Evolutionary conservation across 1,140 invertebrate genomes (phyloP).

Genomic region (Diorhabda sublineata): DNA sequence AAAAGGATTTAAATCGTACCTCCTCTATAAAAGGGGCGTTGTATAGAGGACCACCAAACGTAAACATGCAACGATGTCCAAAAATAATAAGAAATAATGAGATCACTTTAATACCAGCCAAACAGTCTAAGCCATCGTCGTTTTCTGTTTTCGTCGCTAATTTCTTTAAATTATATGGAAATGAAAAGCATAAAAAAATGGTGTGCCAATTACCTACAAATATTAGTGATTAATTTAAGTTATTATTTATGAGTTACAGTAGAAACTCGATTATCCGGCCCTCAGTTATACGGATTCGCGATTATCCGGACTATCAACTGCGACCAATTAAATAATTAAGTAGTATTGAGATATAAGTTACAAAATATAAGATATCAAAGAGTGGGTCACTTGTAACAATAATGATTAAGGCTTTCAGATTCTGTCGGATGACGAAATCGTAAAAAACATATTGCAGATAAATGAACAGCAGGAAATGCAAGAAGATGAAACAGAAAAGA

Average conservation of each 20-base stretch:
- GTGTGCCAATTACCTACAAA: neutral
- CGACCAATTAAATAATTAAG: too few relatives aligned
- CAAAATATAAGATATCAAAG: too few relatives aligned
- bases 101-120: conserved; percentile 62
- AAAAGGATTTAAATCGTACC: conserved; percentile 41
- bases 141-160: conserved; percentile 47
- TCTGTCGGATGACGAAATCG: too few relatives aligned
- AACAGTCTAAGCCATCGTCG: conserved; percentile 57
- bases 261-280: neutral
- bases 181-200: conserved; percentile 25
- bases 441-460: too few relatives aligned
- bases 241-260: neutral
- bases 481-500: too few relatives aligned
- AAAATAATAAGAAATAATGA: conserved; percentile 62
- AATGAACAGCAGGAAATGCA: too few relatives aligned
- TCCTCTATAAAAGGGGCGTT: conserved; percentile 59
- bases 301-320: too few relatives aligned
- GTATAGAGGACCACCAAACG: conserved; percentile 58
- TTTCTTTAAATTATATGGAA: conserved; percentile 25
- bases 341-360: too few relatives aligned
- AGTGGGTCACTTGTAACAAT: too few relatives aligned
- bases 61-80: conserved; percentile 61
- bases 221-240: neutral
- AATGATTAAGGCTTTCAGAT: too few relatives aligned
- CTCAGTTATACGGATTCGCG: neutral